Evolutionary conservation across 2,113 vertebrate species (phyloP).

Genomic region (Plotosus lineatus): DNA sequence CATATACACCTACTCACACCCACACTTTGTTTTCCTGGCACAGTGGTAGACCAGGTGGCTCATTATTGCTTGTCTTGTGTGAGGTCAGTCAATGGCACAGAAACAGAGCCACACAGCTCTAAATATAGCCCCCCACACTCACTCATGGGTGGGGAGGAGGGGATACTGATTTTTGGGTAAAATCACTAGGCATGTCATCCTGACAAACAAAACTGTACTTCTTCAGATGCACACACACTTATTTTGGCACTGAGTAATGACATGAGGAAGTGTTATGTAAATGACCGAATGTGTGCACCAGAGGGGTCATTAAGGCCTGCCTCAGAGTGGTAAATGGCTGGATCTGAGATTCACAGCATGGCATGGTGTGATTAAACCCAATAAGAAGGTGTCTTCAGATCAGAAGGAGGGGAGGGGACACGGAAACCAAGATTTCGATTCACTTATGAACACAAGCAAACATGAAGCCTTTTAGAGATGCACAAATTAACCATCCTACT

Average conservation of each 20-base stretch:
- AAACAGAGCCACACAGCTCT: constrained; percentile 48
- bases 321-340: constrained; percentile 10
- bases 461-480: background rate
- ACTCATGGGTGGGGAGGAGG: constrained; percentile 22
- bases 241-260: constrained; percentile 62
- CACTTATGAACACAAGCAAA: background rate
- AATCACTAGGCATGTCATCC: constrained; percentile 47
- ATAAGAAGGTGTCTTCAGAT: constrained; percentile 39
- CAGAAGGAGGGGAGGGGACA: constrained; percentile 34
- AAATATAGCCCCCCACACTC: constrained; percentile 44
- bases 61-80: constrained; percentile 48
- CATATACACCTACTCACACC: constrained; percentile 10
- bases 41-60: constrained; percentile 54
- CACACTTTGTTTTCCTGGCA: constrained; percentile 1
- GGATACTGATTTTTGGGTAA: constrained; percentile 54
- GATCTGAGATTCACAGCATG: constrained; percentile 47
- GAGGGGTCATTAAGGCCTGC: constrained; percentile 36
- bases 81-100: constrained; percentile 54
- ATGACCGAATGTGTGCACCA: constrained; percentile 35
- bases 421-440: constrained; percentile 15
- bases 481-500: background rate
- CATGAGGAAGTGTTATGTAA: constrained; percentile 42
- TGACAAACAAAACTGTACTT: constrained; percentile 56
- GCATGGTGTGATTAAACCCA: constrained; percentile 47
- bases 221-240: constrained; percentile 54